Evolutionary conservation across 2,797 vertebrate genomes (phyloP), one percentile per base, ranked within the genome.

Genomic region (Poecilia wingei): DNA sequence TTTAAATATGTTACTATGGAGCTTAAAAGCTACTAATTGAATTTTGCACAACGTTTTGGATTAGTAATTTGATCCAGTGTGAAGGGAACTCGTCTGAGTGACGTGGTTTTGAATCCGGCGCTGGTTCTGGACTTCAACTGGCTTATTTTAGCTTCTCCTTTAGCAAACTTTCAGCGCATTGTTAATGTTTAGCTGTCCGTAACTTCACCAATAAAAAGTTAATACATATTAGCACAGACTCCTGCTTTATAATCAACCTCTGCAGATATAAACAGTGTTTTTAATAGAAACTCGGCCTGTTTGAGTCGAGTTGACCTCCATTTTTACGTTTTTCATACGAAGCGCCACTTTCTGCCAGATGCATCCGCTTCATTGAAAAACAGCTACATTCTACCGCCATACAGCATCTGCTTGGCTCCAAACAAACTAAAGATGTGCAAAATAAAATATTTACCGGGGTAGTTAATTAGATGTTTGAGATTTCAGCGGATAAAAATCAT

Each of bases 381-480:
- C 0, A 4, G 0, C 22, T 16, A 9, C 12, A 22, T 0, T 31
- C 39, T 0, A 9, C 55, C 2, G 0, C 10, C 70, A 94, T 94
- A 89, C n/a, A 36, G 25, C 2, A 1, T 28, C 7, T 12, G 49
- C 51, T 46, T 61, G 1, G 82, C 18, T 18, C 1, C 4, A 1
- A 8, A 64, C 3, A 33, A 41, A 4, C 4, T 84, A 25, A 0
- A 66, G 8, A 75, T 80, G 33, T 6, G 10, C 20, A 84, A 6
- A 61, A 22, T 41, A 13, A 18, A 16, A 83, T 78, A 85, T 89
- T 96, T 96, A 96, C 96, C 95, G 25, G 77, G n/a, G 75, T 82
- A 33, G 78, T 72, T 75, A 78, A 9, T 45, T 43, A 79, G 95
- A 96, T 96, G 95, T 68, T 75, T 90, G 53, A 51, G 95, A 96